Evolutionary conservation across 2,888 invertebrate species (phyloP).

Genomic region (Bhutanitis thaidina): DNA sequence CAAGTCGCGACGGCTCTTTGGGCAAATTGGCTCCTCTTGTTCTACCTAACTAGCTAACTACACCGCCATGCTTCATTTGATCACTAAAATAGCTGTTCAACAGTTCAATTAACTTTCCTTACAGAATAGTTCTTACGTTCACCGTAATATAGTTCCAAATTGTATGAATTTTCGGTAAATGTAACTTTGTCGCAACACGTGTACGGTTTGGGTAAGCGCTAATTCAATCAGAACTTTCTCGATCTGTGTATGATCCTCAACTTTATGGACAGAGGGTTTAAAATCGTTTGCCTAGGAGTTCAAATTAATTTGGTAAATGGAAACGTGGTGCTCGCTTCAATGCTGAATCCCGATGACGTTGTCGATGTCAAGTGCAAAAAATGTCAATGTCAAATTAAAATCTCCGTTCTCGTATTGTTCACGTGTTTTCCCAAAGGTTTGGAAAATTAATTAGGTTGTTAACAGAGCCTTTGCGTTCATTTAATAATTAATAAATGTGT

Average conservation of each 20-base stretch:
- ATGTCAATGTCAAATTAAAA: constrained; percentile 28
- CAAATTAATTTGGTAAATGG: not conserved
- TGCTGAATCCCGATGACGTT: constrained; percentile 24
- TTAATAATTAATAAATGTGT: no score
- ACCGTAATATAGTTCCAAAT: constrained; percentile 18
- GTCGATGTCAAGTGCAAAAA: constrained; percentile 19
- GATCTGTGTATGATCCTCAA: not conserved
- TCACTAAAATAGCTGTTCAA: constrained; percentile 27
- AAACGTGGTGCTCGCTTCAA: constrained; percentile 11
- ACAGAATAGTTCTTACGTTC: constrained; percentile 2
- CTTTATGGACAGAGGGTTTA: not conserved
- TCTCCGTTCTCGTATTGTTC: constrained; percentile 18
- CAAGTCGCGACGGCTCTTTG: not conserved
- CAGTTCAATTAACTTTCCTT: not conserved
- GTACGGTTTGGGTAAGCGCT: constrained; percentile 7
- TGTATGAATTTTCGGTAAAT: not conserved
- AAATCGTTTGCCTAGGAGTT: not conserved
- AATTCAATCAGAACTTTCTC: not conserved
- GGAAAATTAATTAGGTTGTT: no score
- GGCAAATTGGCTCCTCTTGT: constrained; percentile 15
- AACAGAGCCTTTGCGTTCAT: no score
- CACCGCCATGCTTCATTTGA: constrained; percentile 29
- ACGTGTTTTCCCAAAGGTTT: constrained; percentile 16
- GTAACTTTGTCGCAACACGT: constrained; percentile 11
- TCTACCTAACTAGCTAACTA: no score